Conservation (phyloP, 2,797 vertebrate genomes). For the Cynopterus sphinx region DNA sequence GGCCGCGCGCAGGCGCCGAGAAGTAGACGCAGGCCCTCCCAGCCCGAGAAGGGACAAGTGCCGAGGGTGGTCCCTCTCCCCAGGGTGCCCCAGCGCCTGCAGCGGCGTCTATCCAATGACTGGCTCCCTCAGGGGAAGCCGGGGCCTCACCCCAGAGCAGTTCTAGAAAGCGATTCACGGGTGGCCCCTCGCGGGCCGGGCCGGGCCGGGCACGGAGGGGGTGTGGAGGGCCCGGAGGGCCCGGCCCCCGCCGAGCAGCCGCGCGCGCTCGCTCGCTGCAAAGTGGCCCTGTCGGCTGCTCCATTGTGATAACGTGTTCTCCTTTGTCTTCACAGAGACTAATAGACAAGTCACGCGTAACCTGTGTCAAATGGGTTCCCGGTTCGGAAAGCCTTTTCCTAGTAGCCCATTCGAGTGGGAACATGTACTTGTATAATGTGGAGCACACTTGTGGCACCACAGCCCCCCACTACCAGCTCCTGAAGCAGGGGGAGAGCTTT, state of each 20-base stretch:
- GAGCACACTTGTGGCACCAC: slow-evolving; percentile 97
- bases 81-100: not conserved
- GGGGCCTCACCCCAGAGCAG: not conserved
- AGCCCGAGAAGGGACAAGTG: accelerated
- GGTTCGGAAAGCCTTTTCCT: slow-evolving; percentile 98
- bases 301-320: slow-evolving; percentile 76
- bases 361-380: slow-evolving; percentile 98
- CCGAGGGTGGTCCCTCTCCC: not conserved
- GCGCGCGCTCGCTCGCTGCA: not conserved
- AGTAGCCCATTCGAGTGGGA: slow-evolving; percentile 97
- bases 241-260: not conserved
- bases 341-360: slow-evolving; percentile 98
- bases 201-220: not conserved
- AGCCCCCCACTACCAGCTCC: slow-evolving; percentile 97
- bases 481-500: slow-evolving; percentile 98
- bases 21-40: not conserved
- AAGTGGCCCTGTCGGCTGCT: not conserved
- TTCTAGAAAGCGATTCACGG: not conserved
- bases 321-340: slow-evolving; percentile 92
- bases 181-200: not conserved
- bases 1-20: not conserved
- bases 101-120: not conserved
- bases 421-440: slow-evolving; percentile 98
- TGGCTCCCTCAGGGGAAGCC: not conserved
- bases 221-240: not conserved